Evolutionary conservation across 2,888 invertebrate species (phyloP).

Genomic region (Maniola hyperantus): DNA sequence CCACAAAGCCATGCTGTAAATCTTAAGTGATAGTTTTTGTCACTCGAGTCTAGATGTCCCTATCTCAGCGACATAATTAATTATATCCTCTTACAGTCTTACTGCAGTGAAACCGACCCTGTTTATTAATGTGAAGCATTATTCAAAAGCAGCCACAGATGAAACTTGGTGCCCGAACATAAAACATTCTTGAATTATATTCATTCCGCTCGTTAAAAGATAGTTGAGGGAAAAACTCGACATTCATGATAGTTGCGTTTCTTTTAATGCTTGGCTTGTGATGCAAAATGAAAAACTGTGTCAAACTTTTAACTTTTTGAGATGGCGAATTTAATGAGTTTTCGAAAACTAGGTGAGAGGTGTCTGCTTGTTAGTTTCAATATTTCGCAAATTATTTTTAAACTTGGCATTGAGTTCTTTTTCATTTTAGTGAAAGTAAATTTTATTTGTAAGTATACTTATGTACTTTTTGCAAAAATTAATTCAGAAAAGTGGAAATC

Average conservation of each 20-base stretch:
- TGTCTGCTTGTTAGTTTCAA: constrained; percentile 18
- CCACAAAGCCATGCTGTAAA: constrained; percentile 25
- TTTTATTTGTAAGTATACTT: not conserved
- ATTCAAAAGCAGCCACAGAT: constrained; percentile 74
- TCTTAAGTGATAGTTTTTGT: constrained; percentile 67
- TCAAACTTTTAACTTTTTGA: constrained; percentile 37
- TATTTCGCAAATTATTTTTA: constrained; percentile 18
- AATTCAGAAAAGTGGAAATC: not conserved
- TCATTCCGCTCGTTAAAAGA: constrained; percentile 50
- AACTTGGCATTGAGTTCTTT: constrained; percentile 21
- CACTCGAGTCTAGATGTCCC: constrained; percentile 50
- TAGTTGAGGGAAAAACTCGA: constrained; percentile 63
- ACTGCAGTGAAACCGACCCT: constrained; percentile 62
- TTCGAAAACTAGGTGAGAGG: constrained; percentile 30
- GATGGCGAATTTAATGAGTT: constrained; percentile 33
- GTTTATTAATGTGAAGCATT: constrained; percentile 78
- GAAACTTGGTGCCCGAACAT: constrained; percentile 63
- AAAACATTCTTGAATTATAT: constrained; percentile 65
- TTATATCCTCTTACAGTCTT: constrained; percentile 67
- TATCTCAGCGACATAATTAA: constrained; percentile 66
- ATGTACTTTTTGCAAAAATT: not conserved
- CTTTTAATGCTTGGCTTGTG: constrained; percentile 36
- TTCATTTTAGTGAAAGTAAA: constrained; percentile 12
- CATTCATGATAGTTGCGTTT: constrained; percentile 58
- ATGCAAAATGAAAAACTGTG: constrained; percentile 37